These are phyloP conservation scores for Acanthis flammea DNA, from an alignment of 2,797 vertebrate species.

Conservation along the genomic window DNA sequence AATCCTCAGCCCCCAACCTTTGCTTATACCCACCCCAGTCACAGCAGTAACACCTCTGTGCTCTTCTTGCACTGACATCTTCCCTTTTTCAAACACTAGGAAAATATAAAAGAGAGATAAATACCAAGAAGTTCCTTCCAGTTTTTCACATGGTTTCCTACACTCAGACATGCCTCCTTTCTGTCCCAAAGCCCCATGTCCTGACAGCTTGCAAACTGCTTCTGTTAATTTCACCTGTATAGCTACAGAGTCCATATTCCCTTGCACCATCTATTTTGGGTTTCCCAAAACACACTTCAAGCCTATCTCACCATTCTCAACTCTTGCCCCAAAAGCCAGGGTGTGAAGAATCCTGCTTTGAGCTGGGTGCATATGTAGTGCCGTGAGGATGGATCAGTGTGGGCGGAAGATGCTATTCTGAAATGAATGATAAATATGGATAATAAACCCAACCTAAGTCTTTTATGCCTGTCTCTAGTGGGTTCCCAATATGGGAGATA, in stretches of 20 bases:
- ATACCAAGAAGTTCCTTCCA: not conserved
- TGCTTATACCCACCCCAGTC: not conserved
- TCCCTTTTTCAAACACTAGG: not conserved
- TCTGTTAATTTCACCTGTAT: not conserved
- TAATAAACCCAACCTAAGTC: constrained; percentile 52
- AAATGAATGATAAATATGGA: constrained; percentile 58
- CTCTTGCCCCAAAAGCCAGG: constrained; percentile 43
- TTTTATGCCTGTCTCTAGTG: constrained; percentile 51
- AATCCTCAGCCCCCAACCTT: not conserved
- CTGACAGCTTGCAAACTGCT: not conserved
- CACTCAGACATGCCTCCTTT: not conserved
- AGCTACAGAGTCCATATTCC: not conserved
- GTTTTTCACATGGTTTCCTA: not conserved
- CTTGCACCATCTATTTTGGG: constrained; percentile 26
- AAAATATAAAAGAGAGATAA: not conserved
- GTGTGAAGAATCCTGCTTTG: constrained; percentile 34
- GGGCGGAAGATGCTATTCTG: constrained; percentile 58
- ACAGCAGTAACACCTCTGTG: not conserved
- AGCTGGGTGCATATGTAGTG: constrained; percentile 3
- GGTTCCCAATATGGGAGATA: constrained; percentile 52
- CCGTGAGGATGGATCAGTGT: not conserved
- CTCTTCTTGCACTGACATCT: not conserved
- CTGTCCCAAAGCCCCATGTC: not conserved
- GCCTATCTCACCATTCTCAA: not conserved
- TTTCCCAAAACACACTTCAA: not conserved